Evolutionary conservation across 2,888 invertebrate genomes (phyloP).

Genomic region (Carabus problematicus): DNA sequence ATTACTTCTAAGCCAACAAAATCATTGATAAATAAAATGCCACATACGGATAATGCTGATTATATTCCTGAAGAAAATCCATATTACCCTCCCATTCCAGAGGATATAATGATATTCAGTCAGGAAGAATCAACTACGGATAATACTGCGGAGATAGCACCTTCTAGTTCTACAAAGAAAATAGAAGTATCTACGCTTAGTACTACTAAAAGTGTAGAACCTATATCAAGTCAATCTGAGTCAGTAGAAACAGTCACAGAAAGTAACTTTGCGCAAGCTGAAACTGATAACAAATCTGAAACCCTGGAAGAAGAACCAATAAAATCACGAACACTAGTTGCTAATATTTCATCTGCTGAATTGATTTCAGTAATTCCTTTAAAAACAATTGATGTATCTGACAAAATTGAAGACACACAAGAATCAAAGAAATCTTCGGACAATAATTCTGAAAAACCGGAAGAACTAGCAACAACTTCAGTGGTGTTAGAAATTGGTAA

Average conservation of each 20-base stretch:
- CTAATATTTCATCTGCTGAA: not conserved
- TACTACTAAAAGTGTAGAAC: not conserved
- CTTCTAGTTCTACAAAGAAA: slow-evolving; percentile 3
- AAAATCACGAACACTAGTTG: not conserved
- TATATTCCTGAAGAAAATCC: slow-evolving; percentile 58
- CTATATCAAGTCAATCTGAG: not conserved
- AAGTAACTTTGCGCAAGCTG: not conserved
- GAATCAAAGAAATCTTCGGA: not conserved
- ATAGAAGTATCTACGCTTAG: slow-evolving; percentile 6
- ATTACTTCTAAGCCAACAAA: not conserved
- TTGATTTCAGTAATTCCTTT: slow-evolving; percentile 1
- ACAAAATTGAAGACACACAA: not conserved
- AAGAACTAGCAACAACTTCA: slow-evolving; percentile 16
- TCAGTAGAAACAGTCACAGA: not conserved
- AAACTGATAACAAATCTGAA: not conserved
- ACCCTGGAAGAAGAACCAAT: no score
- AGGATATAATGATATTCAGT: slow-evolving; percentile 58
- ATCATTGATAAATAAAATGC: no score
- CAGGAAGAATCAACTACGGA: slow-evolving; percentile 44
- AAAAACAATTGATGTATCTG: not conserved
- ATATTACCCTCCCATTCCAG: slow-evolving; percentile 63
- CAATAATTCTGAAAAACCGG: not conserved
- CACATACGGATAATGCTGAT: slow-evolving; percentile 35
- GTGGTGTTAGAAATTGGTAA: not conserved
- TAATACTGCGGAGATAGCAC: slow-evolving; percentile 23